These are phyloP conservation scores for Branchellion lobata DNA, from an alignment of 2,888 invertebrate species.

Conservation along the genomic window DNA sequence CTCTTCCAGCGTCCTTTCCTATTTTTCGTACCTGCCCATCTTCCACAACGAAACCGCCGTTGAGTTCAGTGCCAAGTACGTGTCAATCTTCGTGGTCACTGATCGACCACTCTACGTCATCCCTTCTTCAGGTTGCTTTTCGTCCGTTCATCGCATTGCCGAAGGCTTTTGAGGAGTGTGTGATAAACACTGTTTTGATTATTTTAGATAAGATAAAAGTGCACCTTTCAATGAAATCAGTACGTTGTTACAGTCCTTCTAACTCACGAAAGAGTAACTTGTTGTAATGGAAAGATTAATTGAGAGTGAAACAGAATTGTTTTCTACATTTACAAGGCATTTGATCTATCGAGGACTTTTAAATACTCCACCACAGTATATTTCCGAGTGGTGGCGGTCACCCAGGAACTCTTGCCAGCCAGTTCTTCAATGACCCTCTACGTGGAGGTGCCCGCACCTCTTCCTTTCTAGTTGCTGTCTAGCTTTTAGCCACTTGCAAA, in stretches of 20 bases:
- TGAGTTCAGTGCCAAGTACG: constrained; percentile 83
- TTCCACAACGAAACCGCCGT: constrained; percentile 84
- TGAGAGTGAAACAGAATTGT: no score
- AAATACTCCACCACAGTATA: constrained; percentile 69
- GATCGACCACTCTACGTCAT: constrained; percentile 94
- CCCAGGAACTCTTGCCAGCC: constrained; percentile 85
- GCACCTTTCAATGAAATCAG: neutral
- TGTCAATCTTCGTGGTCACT: constrained; percentile 91
- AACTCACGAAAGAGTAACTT: no score
- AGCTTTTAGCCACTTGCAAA: no score
- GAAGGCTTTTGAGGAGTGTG: neutral
- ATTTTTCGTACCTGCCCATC: constrained; percentile 65
- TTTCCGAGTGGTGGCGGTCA: constrained; percentile 87
- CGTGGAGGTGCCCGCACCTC: constrained; percentile 69
- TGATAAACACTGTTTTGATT: neutral
- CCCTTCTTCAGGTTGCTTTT: constrained; percentile 69
- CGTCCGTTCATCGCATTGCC: neutral
- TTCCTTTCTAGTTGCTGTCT: no score
- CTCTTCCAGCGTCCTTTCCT: constrained; percentile 26
- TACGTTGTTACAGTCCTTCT: no score
- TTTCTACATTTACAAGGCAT: no score
- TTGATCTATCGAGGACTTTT: no score
- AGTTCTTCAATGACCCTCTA: constrained; percentile 81
- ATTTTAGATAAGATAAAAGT: neutral
- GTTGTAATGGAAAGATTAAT: no score